A percentile compares a stretch with the other conserved stretches of the same genome.
phyloP scores from a whole-genome alignment of 1,140 invertebrate species.

The Argopecten irradians region DNA sequence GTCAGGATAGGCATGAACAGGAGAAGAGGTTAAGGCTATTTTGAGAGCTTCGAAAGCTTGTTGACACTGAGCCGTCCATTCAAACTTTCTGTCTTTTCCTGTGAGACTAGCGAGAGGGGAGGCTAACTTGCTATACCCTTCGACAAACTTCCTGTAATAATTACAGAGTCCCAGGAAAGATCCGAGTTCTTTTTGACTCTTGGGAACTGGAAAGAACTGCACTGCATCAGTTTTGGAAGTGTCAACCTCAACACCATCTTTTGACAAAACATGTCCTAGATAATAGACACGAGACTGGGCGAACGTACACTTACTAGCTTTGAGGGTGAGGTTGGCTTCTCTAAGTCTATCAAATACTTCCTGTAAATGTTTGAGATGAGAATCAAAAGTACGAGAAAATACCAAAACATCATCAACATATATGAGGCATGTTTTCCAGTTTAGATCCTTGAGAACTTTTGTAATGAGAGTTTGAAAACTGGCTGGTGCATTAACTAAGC shows the following conservation, averaged over 20 bases:
- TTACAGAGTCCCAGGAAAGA: slow-evolving; percentile 77
- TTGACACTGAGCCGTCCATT: slow-evolving; percentile 56
- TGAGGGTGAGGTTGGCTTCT: slow-evolving; percentile 41
- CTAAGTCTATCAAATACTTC: slow-evolving; percentile 27
- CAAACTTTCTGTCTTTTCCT: slow-evolving; percentile 38
- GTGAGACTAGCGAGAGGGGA: slow-evolving; percentile 62
- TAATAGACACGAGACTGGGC: slow-evolving; percentile 39
- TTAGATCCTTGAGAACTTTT: slow-evolving; percentile 43
- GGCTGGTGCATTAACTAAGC: slow-evolving; percentile 45
- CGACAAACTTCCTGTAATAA: slow-evolving; percentile 75
- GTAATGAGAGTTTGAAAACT: slow-evolving; percentile 49
- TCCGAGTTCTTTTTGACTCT: slow-evolving; percentile 70
- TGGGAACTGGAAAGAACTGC: slow-evolving; percentile 51
- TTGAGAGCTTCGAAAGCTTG: slow-evolving; percentile 57
- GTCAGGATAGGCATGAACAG: slow-evolving; percentile 57
- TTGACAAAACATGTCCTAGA: slow-evolving; percentile 52
- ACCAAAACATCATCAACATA: slow-evolving; percentile 57
- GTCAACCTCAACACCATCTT: slow-evolving; percentile 48
- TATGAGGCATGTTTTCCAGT: slow-evolving; percentile 45
- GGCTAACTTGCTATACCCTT: slow-evolving; percentile 66
- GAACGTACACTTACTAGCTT: slow-evolving; percentile 56
- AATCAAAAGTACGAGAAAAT: slow-evolving; percentile 34
- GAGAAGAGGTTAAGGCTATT: slow-evolving; percentile 48
- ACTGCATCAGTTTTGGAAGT: slow-evolving; percentile 52
- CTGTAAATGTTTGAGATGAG: slow-evolving; percentile 32